Conservation (phyloP, 1,140 invertebrate species). For the Zaprionus lachaisei region DNA sequence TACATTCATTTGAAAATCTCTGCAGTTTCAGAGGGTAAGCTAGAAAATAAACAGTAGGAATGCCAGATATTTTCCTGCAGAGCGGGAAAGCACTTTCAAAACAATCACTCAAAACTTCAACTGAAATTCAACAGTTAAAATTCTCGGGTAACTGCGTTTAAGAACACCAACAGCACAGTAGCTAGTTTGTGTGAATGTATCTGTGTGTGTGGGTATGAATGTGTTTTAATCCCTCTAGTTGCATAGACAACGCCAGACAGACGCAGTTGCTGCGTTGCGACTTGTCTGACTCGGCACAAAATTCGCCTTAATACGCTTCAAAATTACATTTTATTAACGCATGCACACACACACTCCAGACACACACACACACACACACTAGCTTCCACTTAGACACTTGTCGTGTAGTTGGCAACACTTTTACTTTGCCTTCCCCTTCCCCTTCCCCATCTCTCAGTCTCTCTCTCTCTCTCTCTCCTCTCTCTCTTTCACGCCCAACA, state of each 20-base stretch:
- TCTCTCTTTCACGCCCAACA: conserved; percentile 40
- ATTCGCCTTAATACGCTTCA: conserved; percentile 71
- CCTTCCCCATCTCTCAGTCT: neutral
- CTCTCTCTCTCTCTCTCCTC: neutral
- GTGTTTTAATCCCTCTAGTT: conserved; percentile 44
- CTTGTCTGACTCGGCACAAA: conserved; percentile 57
- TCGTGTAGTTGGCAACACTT: conserved; percentile 68
- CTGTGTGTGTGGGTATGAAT: conserved; percentile 7
- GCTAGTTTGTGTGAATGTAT: neutral
- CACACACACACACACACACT: conserved; percentile 28
- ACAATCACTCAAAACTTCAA: conserved; percentile 13
- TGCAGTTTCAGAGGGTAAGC: neutral
- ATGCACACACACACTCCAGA: conserved; percentile 48
- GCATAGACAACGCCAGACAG: conserved; percentile 26
- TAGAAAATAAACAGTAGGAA: neutral
- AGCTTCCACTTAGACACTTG: conserved; percentile 37
- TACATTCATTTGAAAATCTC: neutral
- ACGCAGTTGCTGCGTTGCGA: conserved; percentile 17
- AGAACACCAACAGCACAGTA: conserved; percentile 3
- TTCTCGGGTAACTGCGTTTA: conserved; percentile 35
- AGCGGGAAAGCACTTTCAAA: neutral
- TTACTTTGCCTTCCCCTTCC: conserved; percentile 32
- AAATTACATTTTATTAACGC: conserved; percentile 79
- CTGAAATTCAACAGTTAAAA: conserved; percentile 22
- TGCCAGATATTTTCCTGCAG: neutral